Conservation (phyloP, 2,888 invertebrate species). For the Hipparchia semele region DNA sequence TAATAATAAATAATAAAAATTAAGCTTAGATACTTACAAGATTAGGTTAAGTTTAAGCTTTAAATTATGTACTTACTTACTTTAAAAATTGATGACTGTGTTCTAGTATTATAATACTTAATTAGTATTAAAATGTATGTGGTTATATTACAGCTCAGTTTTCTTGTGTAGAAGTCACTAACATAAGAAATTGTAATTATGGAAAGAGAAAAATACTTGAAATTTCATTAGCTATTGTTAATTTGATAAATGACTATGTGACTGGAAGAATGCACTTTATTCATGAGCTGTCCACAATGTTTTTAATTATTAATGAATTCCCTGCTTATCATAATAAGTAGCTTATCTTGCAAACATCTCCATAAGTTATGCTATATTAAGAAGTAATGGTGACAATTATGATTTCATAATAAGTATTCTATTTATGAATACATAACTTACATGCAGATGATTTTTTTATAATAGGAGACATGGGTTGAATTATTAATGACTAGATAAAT, state of each 20-base stretch:
- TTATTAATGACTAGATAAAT: too few species aligned
- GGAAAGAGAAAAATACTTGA: too few species aligned
- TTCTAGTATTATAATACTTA: too few species aligned
- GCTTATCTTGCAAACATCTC: conserved; percentile 27
- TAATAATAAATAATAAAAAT: too few species aligned
- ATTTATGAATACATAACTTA: conserved; percentile 15
- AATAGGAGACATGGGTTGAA: not conserved
- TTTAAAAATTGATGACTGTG: too few species aligned
- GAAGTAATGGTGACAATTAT: conserved; percentile 20
- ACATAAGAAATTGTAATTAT: too few species aligned
- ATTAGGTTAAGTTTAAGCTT: too few species aligned
- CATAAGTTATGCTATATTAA: conserved; percentile 24
- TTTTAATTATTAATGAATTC: conserved; percentile 25
- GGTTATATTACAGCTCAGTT: too few species aligned
- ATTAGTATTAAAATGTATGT: too few species aligned
- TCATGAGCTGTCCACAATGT: conserved; percentile 2
- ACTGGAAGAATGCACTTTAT: conserved; percentile 2
- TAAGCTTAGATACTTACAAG: too few species aligned
- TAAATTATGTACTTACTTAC: too few species aligned
- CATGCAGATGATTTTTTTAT: not conserved
- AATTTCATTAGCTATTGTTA: not conserved
- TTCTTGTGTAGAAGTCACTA: too few species aligned
- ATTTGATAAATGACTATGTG: not conserved
- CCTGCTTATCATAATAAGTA: conserved; percentile 19
- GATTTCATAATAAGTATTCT: conserved; percentile 23